Percentiles rank a stretch among this genome's conserved stretches.
These are phyloP conservation scores for Agriotes lineatus DNA, from an alignment of 2,888 invertebrate genomes.

Conservation along the genomic window DNA sequence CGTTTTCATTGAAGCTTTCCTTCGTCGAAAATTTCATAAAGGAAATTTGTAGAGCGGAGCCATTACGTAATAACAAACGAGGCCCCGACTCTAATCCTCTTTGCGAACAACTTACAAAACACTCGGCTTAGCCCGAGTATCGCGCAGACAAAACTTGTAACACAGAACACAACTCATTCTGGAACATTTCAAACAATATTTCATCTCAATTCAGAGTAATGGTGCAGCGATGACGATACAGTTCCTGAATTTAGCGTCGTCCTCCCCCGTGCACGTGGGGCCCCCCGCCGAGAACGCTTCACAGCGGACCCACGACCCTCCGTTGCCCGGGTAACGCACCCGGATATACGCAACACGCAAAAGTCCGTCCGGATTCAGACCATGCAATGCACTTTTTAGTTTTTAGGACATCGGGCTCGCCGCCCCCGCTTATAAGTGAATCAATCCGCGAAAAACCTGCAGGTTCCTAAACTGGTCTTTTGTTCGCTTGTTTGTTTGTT, in stretches of 20 bases:
- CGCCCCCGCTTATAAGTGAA: constrained; percentile 15
- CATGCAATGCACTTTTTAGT: constrained; percentile 36
- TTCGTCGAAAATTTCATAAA: constrained; percentile 35
- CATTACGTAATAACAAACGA: constrained; percentile 40
- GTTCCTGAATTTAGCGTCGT: constrained; percentile 46
- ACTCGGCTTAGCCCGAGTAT: constrained; percentile 34
- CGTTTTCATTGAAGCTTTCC: constrained; percentile 27
- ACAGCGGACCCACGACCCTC: constrained; percentile 42
- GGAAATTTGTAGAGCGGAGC: constrained; percentile 33
- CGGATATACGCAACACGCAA: constrained; percentile 45
- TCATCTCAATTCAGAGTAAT: constrained; percentile 47
- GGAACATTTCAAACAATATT: constrained; percentile 44
- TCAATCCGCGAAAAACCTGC: constrained; percentile 28
- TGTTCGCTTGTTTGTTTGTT: constrained; percentile 37
- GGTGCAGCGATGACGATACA: constrained; percentile 48
- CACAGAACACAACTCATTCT: constrained; percentile 38
- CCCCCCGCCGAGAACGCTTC: constrained; percentile 41
- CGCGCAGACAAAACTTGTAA: constrained; percentile 28
- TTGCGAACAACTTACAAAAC: constrained; percentile 40
- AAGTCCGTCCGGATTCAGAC: constrained; percentile 31
- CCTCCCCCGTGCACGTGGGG: constrained; percentile 44
- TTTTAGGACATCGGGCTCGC: constrained; percentile 26
- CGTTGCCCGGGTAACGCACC: constrained; percentile 46
- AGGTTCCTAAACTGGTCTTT: constrained; percentile 31
- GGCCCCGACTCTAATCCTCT: constrained; percentile 37